phyloP scores from a whole-genome alignment of 2,888 invertebrate genomes.

The Orthosia incerta region DNA sequence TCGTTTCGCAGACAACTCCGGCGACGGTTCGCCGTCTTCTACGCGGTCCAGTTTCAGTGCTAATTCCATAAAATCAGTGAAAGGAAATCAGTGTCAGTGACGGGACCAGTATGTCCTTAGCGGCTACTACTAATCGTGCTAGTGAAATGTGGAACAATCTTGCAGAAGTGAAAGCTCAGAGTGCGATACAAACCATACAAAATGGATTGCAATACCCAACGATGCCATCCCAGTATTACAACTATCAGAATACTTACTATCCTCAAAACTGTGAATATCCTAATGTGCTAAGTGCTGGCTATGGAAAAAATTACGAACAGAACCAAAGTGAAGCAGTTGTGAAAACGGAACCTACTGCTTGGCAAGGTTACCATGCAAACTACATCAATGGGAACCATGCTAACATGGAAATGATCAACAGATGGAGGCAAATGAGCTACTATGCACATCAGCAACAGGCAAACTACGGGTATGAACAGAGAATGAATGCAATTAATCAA shows the following conservation, averaged over 20 bases:
- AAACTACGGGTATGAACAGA: slow-evolving; percentile 77
- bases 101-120: slow-evolving; percentile 78
- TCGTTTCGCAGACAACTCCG: slow-evolving; percentile 88
- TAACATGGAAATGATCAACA: slow-evolving; percentile 81
- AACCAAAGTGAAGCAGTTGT: slow-evolving; percentile 72
- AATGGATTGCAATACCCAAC: slow-evolving; percentile 77
- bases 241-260: slow-evolving; percentile 80
- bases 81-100: slow-evolving; percentile 75
- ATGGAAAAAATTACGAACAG: slow-evolving; percentile 73
- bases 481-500: slow-evolving; percentile 70
- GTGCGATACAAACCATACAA: slow-evolving; percentile 77
- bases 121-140: slow-evolving; percentile 81
- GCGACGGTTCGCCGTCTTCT: slow-evolving; percentile 82
- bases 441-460: slow-evolving; percentile 80
- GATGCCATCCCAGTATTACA: slow-evolving; percentile 74
- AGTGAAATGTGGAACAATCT: slow-evolving; percentile 87
- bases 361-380: slow-evolving; percentile 79
- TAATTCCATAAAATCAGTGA: slow-evolving; percentile 71
- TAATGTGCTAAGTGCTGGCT: slow-evolving; percentile 73
- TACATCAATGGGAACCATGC: slow-evolving; percentile 72
- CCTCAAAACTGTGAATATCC: slow-evolving; percentile 77
- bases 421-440: slow-evolving; percentile 84
- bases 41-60: slow-evolving; percentile 81
- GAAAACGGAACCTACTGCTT: slow-evolving; percentile 82
- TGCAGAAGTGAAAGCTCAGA: slow-evolving; percentile 79